Conservation (phyloP, 2,797 vertebrate genomes). For the Mareca strepera region DNA sequence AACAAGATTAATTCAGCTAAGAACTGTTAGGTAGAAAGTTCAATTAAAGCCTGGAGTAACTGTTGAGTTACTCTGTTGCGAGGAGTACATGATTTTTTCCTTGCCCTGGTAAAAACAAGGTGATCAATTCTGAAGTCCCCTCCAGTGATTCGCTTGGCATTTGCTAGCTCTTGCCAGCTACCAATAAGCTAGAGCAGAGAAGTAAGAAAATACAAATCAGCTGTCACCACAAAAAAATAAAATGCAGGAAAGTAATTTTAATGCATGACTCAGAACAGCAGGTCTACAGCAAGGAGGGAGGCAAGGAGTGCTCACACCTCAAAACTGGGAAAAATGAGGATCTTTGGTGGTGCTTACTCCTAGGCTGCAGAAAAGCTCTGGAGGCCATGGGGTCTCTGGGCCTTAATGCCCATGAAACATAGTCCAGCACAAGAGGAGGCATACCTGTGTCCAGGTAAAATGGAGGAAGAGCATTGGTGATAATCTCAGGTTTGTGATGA, state of each 20-base stretch:
- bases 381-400: rapidly evolving
- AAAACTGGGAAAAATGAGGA: not conserved
- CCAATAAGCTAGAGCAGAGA: not conserved
- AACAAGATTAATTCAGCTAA: slow-evolving; percentile 29
- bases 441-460: not conserved
- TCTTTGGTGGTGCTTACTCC: not conserved
- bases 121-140: slow-evolving; percentile 66
- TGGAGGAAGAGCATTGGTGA: not conserved
- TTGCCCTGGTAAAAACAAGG: slow-evolving; percentile 43
- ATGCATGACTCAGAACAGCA: slow-evolving; percentile 23
- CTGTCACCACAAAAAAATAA: slow-evolving; percentile 37
- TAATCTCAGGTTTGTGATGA: not conserved
- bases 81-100: not conserved
- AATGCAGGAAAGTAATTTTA: slow-evolving; percentile 7
- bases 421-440: not conserved
- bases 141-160: slow-evolving; percentile 38
- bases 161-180: slow-evolving; percentile 12
- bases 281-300: not conserved
- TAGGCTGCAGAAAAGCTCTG: not conserved
- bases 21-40: not conserved
- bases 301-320: not conserved
- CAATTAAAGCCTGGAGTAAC: slow-evolving; percentile 22
- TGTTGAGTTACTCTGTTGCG: not conserved
- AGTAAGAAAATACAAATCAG: slow-evolving; percentile 27
- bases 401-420: not conserved